phyloP scores from a whole-genome alignment of 2,797 vertebrate species.

The Xiphophorus birchmanni region DNA sequence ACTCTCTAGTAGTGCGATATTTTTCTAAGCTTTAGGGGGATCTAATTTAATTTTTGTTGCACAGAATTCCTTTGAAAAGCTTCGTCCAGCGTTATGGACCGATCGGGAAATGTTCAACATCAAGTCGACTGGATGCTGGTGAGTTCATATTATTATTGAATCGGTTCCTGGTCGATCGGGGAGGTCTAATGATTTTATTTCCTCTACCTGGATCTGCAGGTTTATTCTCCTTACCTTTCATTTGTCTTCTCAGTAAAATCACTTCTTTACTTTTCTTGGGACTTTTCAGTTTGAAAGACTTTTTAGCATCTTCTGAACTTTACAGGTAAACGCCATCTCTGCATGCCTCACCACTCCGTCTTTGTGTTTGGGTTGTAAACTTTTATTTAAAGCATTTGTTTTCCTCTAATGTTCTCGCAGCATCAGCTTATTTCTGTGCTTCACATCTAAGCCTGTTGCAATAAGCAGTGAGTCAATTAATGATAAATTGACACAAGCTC shows the following conservation, averaged over 20 bases:
- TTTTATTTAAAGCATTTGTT: slow-evolving; percentile 4
- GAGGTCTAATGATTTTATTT: slow-evolving; percentile 48
- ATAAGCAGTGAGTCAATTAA: too few species aligned
- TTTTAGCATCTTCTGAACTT: slow-evolving; percentile 57
- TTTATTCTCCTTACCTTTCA: slow-evolving; percentile 55
- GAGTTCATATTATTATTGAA: slow-evolving; percentile 34
- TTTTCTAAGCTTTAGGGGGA: slow-evolving; percentile 17
- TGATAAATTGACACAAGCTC: too few species aligned
- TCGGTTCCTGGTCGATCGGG: slow-evolving; percentile 4
- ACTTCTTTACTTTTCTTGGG: slow-evolving; percentile 52
- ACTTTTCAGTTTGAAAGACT: slow-evolving; percentile 51
- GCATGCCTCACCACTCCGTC: slow-evolving; percentile 25
- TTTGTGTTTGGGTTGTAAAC: neutral
- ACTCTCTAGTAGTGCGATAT: neutral
- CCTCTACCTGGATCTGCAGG: slow-evolving; percentile 55
- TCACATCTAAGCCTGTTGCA: neutral
- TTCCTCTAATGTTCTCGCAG: neutral
- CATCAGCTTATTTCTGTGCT: neutral
- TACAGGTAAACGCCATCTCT: slow-evolving; percentile 70
- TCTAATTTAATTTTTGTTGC: slow-evolving; percentile 21
- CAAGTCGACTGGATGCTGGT: slow-evolving; percentile 64
- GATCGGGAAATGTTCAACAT: slow-evolving; percentile 69
- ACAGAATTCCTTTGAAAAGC: slow-evolving; percentile 86
- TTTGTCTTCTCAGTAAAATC: slow-evolving; percentile 46
- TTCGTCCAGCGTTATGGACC: slow-evolving; percentile 89